Conservation (phyloP, 2,113 vertebrate genomes). For the Atherinomorus stipes region DNA sequence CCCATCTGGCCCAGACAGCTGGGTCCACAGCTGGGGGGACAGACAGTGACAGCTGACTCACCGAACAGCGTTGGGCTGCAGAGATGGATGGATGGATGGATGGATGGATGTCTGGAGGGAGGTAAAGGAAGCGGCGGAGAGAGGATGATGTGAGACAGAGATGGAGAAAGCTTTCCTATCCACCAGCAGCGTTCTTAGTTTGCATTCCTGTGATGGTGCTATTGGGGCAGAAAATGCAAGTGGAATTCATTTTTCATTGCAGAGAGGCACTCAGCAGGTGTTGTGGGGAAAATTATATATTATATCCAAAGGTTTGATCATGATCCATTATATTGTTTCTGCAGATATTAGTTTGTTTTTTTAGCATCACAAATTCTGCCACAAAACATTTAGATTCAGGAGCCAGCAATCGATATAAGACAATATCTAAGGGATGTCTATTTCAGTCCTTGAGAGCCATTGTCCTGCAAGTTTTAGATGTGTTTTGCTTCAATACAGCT, state of each 20-base stretch:
- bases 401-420: too few species aligned
- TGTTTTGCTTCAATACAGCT: too few species aligned
- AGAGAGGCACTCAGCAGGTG: neutral
- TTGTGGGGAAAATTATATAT: neutral
- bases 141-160: slow-evolving; percentile 26
- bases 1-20: slow-evolving; percentile 77
- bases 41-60: slow-evolving; percentile 76
- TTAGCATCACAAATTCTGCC: neutral
- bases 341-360: too few species aligned
- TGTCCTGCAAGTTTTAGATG: too few species aligned
- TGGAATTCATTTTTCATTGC: neutral
- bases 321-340: too few species aligned
- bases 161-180: slow-evolving; percentile 26
- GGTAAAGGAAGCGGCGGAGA: slow-evolving; percentile 22
- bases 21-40: slow-evolving; percentile 80
- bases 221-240: neutral
- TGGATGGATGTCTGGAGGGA: slow-evolving; percentile 66
- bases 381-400: too few species aligned
- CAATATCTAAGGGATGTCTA: too few species aligned
- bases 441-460: too few species aligned
- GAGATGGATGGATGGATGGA: slow-evolving; percentile 72
- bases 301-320: too few species aligned
- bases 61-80: slow-evolving; percentile 44
- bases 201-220: neutral
- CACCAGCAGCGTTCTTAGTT: slow-evolving; percentile 35